Conservation (phyloP, 2,888 invertebrate species). For the Mythimna lalbum region DNA sequence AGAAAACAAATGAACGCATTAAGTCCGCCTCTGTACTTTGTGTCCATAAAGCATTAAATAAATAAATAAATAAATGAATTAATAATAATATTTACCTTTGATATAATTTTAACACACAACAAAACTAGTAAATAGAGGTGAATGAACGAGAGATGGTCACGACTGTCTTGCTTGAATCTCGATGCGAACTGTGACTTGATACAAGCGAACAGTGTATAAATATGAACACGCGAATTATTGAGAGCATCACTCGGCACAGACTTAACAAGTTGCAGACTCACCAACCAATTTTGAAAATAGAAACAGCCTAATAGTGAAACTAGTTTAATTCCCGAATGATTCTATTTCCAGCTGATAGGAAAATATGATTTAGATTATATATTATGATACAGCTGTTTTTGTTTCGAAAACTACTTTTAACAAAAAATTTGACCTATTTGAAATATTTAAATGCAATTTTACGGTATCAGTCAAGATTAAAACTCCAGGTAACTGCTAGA, state of each 20-base stretch:
- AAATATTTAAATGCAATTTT: too few relatives aligned
- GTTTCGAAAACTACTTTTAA: too few relatives aligned
- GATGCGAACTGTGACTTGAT: slow-evolving; percentile 65
- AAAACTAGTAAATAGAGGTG: slow-evolving; percentile 35
- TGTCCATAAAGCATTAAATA: too few relatives aligned
- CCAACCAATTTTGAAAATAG: background rate
- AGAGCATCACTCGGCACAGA: slow-evolving; percentile 36
- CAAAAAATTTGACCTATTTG: too few relatives aligned
- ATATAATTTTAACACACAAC: slow-evolving; percentile 30
- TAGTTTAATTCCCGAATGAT: background rate
- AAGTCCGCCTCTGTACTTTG: too few relatives aligned
- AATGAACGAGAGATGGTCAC: slow-evolving; percentile 54
- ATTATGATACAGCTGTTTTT: background rate
- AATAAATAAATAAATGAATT: too few relatives aligned
- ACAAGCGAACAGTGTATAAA: slow-evolving; percentile 66
- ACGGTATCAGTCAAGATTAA: too few relatives aligned
- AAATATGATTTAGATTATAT: background rate
- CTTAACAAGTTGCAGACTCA: slow-evolving; percentile 42
- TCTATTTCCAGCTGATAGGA: too few relatives aligned
- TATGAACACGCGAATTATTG: slow-evolving; percentile 56
- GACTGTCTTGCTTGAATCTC: slow-evolving; percentile 33
- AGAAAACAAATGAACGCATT: slow-evolving; percentile 11
- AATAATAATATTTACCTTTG: slow-evolving; percentile 45
- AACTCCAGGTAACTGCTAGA: too few relatives aligned
- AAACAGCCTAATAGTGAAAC: background rate